These are phyloP conservation scores for Myotis planiceps DNA, from an alignment of 2,797 vertebrate species.

Conservation along the genomic window DNA sequence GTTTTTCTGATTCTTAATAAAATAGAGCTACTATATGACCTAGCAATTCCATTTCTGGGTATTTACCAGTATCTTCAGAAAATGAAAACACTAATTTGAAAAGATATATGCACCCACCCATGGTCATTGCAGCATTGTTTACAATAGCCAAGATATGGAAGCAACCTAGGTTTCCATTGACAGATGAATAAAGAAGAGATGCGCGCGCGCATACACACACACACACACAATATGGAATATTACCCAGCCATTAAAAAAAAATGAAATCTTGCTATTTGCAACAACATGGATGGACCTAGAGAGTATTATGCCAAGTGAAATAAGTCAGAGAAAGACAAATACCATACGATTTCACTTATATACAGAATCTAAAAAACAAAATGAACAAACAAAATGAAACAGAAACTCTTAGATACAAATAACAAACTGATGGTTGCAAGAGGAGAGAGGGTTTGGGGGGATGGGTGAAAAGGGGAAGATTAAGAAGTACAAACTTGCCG, in stretches of 20 bases:
- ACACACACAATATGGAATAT: background rate
- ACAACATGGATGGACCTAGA: background rate
- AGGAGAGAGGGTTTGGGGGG: background rate
- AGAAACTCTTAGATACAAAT: background rate
- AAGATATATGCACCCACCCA: background rate
- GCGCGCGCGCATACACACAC: background rate
- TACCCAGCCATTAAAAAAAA: background rate
- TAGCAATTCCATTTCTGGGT: background rate
- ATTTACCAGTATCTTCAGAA: background rate
- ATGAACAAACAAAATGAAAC: background rate
- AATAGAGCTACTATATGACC: background rate
- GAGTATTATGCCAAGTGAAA: background rate
- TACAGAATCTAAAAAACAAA: background rate
- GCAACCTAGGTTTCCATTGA: background rate
- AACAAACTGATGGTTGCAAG: background rate
- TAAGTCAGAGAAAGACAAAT: background rate
- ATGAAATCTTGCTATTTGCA: background rate
- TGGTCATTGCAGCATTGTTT: background rate
- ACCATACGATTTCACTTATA: background rate
- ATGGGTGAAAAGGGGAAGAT: background rate
- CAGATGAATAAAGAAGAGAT: background rate
- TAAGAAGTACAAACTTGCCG: background rate
- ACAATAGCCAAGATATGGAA: background rate
- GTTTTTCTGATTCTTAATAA: background rate
- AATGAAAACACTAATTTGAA: background rate